Evolutionary conservation across 2,797 vertebrate species (phyloP).

Genomic region (Perodicticus potto): DNA sequence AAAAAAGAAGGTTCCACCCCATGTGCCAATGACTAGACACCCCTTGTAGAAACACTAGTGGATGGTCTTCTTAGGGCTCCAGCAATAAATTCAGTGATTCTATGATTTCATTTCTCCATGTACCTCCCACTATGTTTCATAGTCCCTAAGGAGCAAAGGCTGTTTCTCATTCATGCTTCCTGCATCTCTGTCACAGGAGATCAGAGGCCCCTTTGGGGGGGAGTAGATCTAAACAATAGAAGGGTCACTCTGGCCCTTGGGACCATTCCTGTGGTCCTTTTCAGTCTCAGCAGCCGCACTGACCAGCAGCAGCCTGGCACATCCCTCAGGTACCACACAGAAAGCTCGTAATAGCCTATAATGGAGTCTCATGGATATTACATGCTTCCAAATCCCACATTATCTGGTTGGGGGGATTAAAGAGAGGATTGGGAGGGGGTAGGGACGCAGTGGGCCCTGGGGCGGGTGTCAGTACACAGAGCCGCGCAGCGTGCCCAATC

Average conservation of each 20-base stretch:
- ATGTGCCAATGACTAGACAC: neutral
- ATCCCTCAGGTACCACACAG: slow-evolving; percentile 68
- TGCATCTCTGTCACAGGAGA: slow-evolving; percentile 26
- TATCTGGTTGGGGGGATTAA: slow-evolving; percentile 85
- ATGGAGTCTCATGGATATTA: slow-evolving; percentile 86
- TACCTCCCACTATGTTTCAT: neutral
- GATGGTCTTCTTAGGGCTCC: neutral
- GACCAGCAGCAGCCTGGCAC: slow-evolving; percentile 57
- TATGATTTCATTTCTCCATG: neutral
- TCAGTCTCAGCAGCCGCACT: neutral
- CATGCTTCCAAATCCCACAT: slow-evolving; percentile 86
- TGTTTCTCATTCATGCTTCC: slow-evolving; percentile 29
- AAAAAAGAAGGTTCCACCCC: neutral
- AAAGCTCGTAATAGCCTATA: slow-evolving; percentile 85
- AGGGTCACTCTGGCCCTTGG: slow-evolving; percentile 27
- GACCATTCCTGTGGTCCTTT: neutral
- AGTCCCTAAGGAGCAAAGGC: neutral
- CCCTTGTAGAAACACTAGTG: neutral
- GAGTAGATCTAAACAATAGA: neutral
- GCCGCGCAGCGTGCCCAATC: slow-evolving; percentile 78
- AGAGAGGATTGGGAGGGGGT: slow-evolving; percentile 79
- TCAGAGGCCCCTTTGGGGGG: slow-evolving; percentile 1
- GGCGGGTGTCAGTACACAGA: slow-evolving; percentile 84
- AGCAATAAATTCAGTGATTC: neutral
- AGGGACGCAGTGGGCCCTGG: slow-evolving; percentile 67